Conservation (phyloP, 2,113 vertebrate genomes). For the Indicator indicator region DNA sequence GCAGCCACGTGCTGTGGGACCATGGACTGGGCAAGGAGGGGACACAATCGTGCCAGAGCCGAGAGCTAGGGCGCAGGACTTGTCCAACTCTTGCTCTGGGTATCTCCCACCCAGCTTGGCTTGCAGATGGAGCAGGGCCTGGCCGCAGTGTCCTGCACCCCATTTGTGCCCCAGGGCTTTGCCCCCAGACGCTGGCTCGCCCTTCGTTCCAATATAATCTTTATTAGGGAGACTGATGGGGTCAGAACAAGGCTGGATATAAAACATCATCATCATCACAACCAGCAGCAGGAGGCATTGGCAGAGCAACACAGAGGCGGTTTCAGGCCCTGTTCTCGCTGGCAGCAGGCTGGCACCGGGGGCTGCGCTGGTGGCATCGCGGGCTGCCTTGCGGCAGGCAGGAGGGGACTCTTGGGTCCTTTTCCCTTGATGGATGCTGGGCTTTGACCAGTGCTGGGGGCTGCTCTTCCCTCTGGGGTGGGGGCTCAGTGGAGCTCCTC, state of each 20-base stretch:
- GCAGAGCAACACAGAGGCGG: slow-evolving; percentile 48
- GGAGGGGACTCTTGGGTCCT: neutral
- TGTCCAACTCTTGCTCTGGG: neutral
- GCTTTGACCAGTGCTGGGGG: neutral
- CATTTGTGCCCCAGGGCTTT: rapidly evolving
- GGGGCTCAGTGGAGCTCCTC: neutral
- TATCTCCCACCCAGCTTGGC: rapidly evolving
- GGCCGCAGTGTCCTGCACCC: neutral
- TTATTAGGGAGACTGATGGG: slow-evolving; percentile 65
- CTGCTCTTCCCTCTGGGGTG: neutral
- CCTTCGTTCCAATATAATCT: slow-evolving; percentile 60
- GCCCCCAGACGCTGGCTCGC: rapidly evolving
- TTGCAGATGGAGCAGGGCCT: rapidly evolving
- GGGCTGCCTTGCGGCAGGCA: rapidly evolving
- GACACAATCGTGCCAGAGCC: neutral
- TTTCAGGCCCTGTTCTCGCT: neutral
- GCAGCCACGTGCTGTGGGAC: rapidly evolving
- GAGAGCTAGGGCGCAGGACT: neutral
- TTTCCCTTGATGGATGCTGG: neutral
- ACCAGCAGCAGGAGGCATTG: slow-evolving; percentile 58
- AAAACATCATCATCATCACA: slow-evolving; percentile 61
- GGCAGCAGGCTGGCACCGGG: neutral
- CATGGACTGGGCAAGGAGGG: neutral
- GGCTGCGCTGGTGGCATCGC: neutral
- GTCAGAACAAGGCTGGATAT: slow-evolving; percentile 65